phyloP scores from a whole-genome alignment of 2,113 vertebrate genomes.

The Rhea americana region DNA sequence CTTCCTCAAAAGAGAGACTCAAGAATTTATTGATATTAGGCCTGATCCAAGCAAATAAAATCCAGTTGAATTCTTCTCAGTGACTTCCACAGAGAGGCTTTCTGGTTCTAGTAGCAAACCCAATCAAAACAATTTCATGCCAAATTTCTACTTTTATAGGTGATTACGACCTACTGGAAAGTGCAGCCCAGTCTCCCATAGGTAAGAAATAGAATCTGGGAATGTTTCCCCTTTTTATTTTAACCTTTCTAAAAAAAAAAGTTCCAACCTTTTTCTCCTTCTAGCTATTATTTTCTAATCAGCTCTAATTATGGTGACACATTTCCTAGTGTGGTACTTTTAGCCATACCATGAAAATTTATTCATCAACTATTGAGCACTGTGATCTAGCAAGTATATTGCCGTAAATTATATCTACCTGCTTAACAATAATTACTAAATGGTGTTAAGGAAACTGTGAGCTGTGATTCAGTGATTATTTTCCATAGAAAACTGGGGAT shows the following conservation, averaged over 20 bases:
- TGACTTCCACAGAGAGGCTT: constrained; percentile 7
- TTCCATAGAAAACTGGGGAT: not conserved
- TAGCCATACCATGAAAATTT: constrained; percentile 16
- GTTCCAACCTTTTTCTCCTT: not conserved
- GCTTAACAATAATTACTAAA: constrained; percentile 40
- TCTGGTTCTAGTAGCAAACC: not conserved
- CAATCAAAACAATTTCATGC: constrained; percentile 1
- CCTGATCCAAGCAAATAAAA: constrained; percentile 17
- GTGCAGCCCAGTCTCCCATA: constrained; percentile 65
- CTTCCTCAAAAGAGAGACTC: constrained; percentile 4
- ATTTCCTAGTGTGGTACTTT: not conserved
- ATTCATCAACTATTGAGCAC: not conserved
- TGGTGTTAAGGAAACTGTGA: not conserved
- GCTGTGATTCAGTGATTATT: not conserved
- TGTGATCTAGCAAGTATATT: not conserved
- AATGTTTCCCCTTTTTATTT: not conserved
- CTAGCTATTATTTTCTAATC: constrained; percentile 18
- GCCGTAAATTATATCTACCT: constrained; percentile 27
- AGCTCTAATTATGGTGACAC: constrained; percentile 7
- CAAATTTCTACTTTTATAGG: constrained; percentile 64
- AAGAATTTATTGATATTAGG: constrained; percentile 17
- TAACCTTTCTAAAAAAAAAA: not conserved
- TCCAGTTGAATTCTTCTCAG: not conserved
- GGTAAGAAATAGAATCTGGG: constrained; percentile 57
- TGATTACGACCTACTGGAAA: constrained; percentile 68